phyloP scores from a whole-genome alignment of 2,113 vertebrate species.

The Mus musculus region DNA sequence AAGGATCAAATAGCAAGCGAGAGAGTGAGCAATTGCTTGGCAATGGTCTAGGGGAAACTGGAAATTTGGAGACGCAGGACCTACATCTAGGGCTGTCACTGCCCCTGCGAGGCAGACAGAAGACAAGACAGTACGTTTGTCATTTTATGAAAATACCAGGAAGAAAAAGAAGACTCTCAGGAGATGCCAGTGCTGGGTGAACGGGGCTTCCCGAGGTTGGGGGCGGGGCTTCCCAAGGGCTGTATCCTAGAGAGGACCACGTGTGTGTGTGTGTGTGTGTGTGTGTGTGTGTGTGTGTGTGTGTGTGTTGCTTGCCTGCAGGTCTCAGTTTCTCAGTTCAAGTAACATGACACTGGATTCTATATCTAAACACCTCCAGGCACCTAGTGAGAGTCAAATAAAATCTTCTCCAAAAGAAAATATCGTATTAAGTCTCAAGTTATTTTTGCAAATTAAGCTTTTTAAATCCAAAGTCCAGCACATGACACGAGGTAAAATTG shows the following conservation, averaged over 20 bases:
- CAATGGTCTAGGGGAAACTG: not conserved
- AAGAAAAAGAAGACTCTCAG: not conserved
- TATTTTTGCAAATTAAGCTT: not conserved
- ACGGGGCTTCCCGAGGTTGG: too few species aligned
- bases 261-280: too few species aligned
- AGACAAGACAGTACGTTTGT: not conserved
- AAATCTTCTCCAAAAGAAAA: not conserved
- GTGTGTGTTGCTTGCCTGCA: not conserved
- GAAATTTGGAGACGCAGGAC: not conserved
- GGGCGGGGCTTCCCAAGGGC: not conserved
- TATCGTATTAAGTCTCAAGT: not conserved
- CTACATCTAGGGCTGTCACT: not conserved
- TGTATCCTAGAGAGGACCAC: not conserved
- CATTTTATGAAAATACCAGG: not conserved
- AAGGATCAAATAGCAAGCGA: not conserved
- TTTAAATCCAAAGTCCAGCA: constrained; percentile 35
- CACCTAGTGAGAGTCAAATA: not conserved
- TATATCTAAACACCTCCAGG: not conserved
- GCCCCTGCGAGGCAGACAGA: not conserved
- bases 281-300: too few species aligned
- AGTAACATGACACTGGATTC: not conserved
- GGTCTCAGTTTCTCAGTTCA: not conserved
- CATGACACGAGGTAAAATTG: not conserved
- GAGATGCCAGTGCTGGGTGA: not conserved
- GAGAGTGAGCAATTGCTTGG: constrained; percentile 7